A percentile compares a stretch with the other conserved stretches of the same genome.
phyloP scores from a whole-genome alignment of 1,140 invertebrate genomes.

The Harpegnathos saltator region DNA sequence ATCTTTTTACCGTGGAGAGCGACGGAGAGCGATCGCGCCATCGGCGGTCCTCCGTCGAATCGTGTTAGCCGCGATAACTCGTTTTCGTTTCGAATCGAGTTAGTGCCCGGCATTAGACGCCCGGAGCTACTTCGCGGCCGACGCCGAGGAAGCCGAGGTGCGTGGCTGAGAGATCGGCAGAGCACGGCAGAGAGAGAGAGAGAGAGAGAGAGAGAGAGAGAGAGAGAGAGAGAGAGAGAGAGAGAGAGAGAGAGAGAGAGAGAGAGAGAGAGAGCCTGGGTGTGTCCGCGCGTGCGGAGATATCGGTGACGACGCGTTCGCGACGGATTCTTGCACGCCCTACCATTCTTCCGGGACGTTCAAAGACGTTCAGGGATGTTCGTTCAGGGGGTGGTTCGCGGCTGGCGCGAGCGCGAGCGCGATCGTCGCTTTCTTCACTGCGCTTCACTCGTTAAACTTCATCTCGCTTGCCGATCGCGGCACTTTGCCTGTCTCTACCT shows the following conservation, averaged over 20 bases:
- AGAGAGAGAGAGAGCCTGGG: no score
- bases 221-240: no score
- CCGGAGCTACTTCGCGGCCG: slow-evolving; percentile 20
- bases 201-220: no score
- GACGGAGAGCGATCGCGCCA: slow-evolving; percentile 10
- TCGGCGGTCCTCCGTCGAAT: slow-evolving; percentile 40
- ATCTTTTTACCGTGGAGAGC: slow-evolving; percentile 51
- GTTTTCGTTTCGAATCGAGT: slow-evolving; percentile 67
- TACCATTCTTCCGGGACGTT: no score
- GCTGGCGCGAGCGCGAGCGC: no score
- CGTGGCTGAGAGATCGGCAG: background rate
- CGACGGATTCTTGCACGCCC: background rate
- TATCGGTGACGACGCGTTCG: slow-evolving; percentile 27
- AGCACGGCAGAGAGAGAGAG: no score
- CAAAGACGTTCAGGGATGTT: no score
- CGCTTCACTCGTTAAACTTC: slow-evolving; percentile 37
- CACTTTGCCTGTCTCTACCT: background rate
- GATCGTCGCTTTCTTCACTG: no score
- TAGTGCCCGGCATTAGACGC: slow-evolving; percentile 55
- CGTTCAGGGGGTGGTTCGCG: no score
- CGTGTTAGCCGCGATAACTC: slow-evolving; percentile 66
- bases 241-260: no score
- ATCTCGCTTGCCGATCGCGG: slow-evolving; percentile 13
- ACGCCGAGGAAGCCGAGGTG: background rate
- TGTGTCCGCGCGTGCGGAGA: background rate